Base-by-base conservation (phyloP, 2,888 invertebrate genomes). In the Nysson spinosus region DNA sequence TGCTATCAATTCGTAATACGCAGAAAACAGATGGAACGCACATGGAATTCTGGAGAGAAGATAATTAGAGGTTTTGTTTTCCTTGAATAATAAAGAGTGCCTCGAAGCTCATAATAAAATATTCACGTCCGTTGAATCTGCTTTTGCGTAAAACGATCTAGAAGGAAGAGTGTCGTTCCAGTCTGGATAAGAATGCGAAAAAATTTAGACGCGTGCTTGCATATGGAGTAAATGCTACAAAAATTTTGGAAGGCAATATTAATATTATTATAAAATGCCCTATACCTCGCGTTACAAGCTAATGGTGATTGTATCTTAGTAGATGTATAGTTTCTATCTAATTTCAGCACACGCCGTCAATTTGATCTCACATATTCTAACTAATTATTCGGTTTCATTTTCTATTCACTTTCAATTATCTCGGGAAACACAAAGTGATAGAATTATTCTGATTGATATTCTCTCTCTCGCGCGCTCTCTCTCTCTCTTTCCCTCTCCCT, bases 221-320 rank as follows among this genome's bases (percentile, higher is more conserved):
- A 50, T 65, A 62, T 56, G 69, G 71, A 72, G 69, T 75, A 80
- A 79, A 77, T 68, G 75, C 79, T 80, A 79, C 73, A 78, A 73
- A 80, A 79, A 78, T 77, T 79, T 83, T 79, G 83, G 82, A 83
- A 83, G 83, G 83, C 83, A 83, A 82, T 83, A 79, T 77, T 72
- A 78, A 76, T 75, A 78, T 75, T 78, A 71, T 78, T 81, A 83
- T 80, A 82, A 83, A 83, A 82, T 83, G 83, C 82, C 82, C 83
- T 83, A 83, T 76, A 79, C 58, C 73, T 79, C 75, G 70, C 56
- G 61, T 83, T 79, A 79, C 69, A 83, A 80, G 72, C 81, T 83
- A 83, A 79, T 73, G 78, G 73, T 82, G 83, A 81, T 80, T 81
- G 81, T 79, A 78, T 82, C 64, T 74, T 76, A 76, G 71, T 77